Percentiles rank a stretch among this genome's conserved stretches.
These are phyloP conservation scores for Chrysomallon squamiferum DNA, from an alignment of 1,140 invertebrate species.

Conservation along the genomic window DNA sequence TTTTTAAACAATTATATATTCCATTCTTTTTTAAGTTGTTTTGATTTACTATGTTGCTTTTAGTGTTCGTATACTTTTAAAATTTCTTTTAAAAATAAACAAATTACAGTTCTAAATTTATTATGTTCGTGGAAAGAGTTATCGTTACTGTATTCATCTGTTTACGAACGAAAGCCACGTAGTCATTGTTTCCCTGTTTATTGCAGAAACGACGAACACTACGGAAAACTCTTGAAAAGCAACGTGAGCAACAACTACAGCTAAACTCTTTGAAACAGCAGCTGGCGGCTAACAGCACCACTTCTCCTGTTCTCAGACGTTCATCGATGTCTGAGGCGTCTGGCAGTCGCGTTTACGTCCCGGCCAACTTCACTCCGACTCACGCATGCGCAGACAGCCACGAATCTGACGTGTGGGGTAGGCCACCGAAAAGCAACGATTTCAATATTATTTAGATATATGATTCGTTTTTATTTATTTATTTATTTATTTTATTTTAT, in stretches of 20 bases:
- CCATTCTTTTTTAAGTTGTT: neutral
- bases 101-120: too few species aligned
- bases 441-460: slow-evolving; percentile 1
- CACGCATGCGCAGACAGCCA: slow-evolving; percentile 7
- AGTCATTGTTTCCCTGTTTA: too few species aligned
- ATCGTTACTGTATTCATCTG: too few species aligned
- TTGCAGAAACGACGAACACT: slow-evolving; percentile 56
- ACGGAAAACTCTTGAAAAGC: slow-evolving; percentile 53
- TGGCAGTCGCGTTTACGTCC: slow-evolving; percentile 22
- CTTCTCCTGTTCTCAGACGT: slow-evolving; percentile 17
- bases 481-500: too few species aligned
- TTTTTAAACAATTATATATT: neutral
- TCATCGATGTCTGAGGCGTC: slow-evolving; percentile 39
- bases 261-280: slow-evolving; percentile 25
- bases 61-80: neutral
- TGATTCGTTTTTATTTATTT: neutral
- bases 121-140: too few species aligned
- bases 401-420: slow-evolving; percentile 2
- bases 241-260: slow-evolving; percentile 36
- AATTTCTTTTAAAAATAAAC: too few species aligned
- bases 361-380: slow-evolving; percentile 10
- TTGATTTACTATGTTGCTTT: neutral
- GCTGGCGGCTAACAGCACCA: slow-evolving; percentile 19
- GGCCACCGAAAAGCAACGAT: neutral
- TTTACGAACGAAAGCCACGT: too few species aligned